Evolutionary conservation across 1,140 invertebrate genomes (phyloP).

Genomic region (Samia ricini): DNA sequence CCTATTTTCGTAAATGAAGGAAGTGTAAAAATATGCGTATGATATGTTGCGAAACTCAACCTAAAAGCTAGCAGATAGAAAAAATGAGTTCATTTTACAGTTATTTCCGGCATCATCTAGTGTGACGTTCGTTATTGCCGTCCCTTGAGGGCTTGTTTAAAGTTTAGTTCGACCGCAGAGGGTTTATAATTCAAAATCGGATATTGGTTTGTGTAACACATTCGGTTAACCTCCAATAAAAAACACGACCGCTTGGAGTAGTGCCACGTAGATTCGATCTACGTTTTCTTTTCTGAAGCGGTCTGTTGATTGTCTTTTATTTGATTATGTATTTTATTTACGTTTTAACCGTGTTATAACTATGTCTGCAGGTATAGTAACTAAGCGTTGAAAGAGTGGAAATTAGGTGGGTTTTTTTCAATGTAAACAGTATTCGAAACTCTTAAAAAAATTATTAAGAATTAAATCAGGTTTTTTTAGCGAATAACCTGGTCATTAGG

Average conservation of each 20-base stretch:
- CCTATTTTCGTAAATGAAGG: too few relatives aligned
- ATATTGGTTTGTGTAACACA: neutral
- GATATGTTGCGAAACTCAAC: neutral
- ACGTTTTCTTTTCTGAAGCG: neutral
- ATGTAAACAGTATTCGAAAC: too few relatives aligned
- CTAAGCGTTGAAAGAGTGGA: too few relatives aligned
- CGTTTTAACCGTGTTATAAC: too few relatives aligned
- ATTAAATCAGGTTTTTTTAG: too few relatives aligned
- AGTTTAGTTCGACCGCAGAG: neutral
- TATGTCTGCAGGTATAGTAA: too few relatives aligned
- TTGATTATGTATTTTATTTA: too few relatives aligned
- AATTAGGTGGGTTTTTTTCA: too few relatives aligned
- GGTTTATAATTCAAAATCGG: neutral
- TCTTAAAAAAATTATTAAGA: too few relatives aligned
- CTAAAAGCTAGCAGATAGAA: neutral
- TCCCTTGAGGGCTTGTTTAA: neutral
- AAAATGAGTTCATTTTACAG: neutral
- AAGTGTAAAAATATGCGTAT: neutral
- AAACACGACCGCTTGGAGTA: neutral
- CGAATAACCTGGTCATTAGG: too few relatives aligned
- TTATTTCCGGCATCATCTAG: neutral
- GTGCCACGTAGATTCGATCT: neutral
- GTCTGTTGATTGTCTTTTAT: neutral
- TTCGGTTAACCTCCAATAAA: neutral
- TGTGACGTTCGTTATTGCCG: neutral